Base-by-base conservation (phyloP, 2,797 vertebrate species). In the Rhinella marina region DNA sequence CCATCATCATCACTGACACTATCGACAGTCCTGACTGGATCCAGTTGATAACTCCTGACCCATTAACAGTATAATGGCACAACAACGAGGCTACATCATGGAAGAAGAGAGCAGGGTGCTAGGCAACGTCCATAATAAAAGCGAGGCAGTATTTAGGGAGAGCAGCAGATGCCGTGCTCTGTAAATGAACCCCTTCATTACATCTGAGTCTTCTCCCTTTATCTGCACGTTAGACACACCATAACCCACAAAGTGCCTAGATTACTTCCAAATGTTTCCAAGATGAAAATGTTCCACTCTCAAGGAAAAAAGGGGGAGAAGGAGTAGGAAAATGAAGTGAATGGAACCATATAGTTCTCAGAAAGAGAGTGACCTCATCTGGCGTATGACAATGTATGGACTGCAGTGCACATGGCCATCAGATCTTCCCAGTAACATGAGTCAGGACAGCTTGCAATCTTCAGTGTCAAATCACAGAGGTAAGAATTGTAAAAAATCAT, bases 181-280 rank as follows among this genome's bases (percentile, higher is more conserved):
- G 17, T 19, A 59, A 32, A 80, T 21, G 27, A 80, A 64, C 32
- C 59, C 59, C 79, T 16, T 61, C 50, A 80, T 81, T 66, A 66
- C 27, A 66, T 25, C n/a, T 25, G 13, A 32, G 59, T n/a, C 25
- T 59, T 64, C n/a, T 66, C 14, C 41, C 80, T 16, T 66, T 50
- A 64, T 81, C 32, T 50, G 32, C 80, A 50, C 14, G 21, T 50
- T 48, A 50, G 21, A 66, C 32, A 81, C 41, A 81, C 17, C 62
- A 66, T 23, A 50, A n/a, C 41, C 73, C 32, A 48, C 72, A 52
- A 76, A 66, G 13, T 17, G 23, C 21, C 61, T 7, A 54, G 81
- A 72, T 83, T 83, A 72, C 21, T 81, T 81, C 59, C 80, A 81
- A 64, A 81, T 81, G 80, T 81, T 81, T 64, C 79, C 79, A 50